phyloP scores from a whole-genome alignment of 2,888 invertebrate species.

The Oxytorus armatus region DNA sequence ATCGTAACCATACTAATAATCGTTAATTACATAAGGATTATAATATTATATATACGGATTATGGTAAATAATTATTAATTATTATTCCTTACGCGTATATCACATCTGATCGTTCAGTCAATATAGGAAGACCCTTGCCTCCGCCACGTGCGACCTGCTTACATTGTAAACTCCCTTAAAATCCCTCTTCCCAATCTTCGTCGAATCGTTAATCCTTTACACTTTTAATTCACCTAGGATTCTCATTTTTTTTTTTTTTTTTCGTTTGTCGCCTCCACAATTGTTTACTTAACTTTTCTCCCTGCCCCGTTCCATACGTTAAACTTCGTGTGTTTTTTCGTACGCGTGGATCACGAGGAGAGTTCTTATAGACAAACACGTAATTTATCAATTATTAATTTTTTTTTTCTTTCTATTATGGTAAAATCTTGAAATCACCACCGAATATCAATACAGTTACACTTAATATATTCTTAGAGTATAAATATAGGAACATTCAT shows the following conservation, averaged over 20 bases:
- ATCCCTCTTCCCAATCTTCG: conserved; percentile 65
- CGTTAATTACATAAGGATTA: conserved; percentile 59
- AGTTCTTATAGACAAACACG: conserved; percentile 77
- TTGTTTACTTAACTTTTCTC: conserved; percentile 68
- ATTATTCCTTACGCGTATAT: conserved; percentile 84
- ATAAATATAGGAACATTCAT: conserved; percentile 85
- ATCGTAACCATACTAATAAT: conserved; percentile 75
- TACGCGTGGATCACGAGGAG: conserved; percentile 37
- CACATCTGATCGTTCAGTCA: conserved; percentile 85
- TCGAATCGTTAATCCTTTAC: conserved; percentile 16
- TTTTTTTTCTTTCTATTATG: conserved; percentile 73
- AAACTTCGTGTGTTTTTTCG: conserved; percentile 36
- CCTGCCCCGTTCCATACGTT: conserved; percentile 29
- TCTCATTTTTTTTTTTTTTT: conserved; percentile 57
- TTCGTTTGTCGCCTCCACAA: conserved; percentile 61
- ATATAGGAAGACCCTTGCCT: conserved; percentile 84
- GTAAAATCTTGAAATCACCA: conserved; percentile 84
- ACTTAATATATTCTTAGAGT: conserved; percentile 82
- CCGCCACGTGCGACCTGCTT: conserved; percentile 75
- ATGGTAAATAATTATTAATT: conserved; percentile 80
- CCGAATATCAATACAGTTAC: conserved; percentile 82
- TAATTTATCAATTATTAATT: conserved; percentile 75
- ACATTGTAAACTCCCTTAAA: conserved; percentile 70
- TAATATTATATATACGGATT: conserved; percentile 34
- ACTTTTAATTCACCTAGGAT: conserved; percentile 56